A percentile compares a stretch with the other conserved stretches of the same genome.
Conservation (phyloP, 2,797 vertebrate genomes). For the Leuciscus waleckii region DNA sequence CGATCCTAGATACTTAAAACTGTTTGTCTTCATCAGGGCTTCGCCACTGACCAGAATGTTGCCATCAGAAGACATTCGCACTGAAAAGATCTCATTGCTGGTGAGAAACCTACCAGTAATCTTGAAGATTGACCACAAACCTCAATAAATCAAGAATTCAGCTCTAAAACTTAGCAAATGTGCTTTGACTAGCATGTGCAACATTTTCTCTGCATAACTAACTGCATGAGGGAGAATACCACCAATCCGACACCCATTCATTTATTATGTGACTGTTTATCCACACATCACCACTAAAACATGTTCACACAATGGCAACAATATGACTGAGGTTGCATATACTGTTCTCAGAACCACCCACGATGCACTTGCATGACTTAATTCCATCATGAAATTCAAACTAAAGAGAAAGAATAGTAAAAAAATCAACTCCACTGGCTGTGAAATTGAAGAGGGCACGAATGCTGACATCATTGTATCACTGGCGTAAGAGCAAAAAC, state of each 20-base stretch:
- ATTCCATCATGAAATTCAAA: slow-evolving; percentile 28
- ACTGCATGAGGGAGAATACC: background rate
- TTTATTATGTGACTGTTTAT: slow-evolving; percentile 19
- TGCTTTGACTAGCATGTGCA: slow-evolving; percentile 1
- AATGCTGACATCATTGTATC: slow-evolving; percentile 60
- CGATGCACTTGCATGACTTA: slow-evolving; percentile 27
- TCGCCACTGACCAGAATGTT: no score
- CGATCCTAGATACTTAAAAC: no score
- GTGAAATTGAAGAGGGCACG: slow-evolving; percentile 25
- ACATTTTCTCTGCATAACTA: slow-evolving; percentile 1
- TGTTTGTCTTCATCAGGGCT: no score
- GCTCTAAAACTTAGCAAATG: background rate
- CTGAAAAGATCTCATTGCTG: no score
- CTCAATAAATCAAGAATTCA: background rate
- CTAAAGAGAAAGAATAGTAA: slow-evolving; percentile 13
- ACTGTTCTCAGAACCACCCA: slow-evolving; percentile 30
- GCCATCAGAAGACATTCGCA: no score
- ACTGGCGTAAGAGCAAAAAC: slow-evolving; percentile 60
- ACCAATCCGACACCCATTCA: background rate
- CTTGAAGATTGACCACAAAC: background rate
- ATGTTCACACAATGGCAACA: slow-evolving; percentile 24
- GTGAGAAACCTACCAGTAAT: background rate
- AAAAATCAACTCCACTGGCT: slow-evolving; percentile 54
- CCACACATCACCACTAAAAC: slow-evolving; percentile 9
- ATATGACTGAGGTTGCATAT: background rate